Evolutionary conservation across 2,888 invertebrate species (phyloP).

Genomic region (Diarsia brunnea): DNA sequence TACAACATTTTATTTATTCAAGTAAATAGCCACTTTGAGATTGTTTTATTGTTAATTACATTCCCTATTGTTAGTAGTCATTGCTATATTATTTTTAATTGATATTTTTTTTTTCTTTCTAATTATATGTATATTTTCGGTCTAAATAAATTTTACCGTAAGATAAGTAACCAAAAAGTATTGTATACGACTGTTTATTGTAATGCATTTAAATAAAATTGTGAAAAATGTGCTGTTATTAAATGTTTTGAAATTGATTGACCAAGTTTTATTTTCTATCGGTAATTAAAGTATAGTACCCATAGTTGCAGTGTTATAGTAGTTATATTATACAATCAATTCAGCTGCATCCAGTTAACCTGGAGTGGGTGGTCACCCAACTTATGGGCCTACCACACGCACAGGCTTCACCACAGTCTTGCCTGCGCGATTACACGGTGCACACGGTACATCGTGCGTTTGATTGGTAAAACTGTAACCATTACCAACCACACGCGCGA

Average conservation of each 20-base stretch:
- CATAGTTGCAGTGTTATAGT: neutral
- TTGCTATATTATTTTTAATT: neutral
- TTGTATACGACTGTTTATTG: slow-evolving; percentile 56
- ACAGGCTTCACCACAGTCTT: too few relatives aligned
- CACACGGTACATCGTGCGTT: too few relatives aligned
- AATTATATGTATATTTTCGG: slow-evolving; percentile 19
- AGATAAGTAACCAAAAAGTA: slow-evolving; percentile 48
- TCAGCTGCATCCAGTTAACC: neutral
- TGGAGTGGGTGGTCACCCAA: neutral
- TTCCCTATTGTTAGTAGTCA: neutral
- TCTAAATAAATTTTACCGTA: slow-evolving; percentile 8
- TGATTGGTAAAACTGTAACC: too few relatives aligned
- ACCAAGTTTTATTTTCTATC: neutral
- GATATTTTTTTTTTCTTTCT: neutral
- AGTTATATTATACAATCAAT: neutral
- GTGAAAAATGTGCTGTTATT: slow-evolving; percentile 54
- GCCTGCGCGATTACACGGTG: too few relatives aligned
- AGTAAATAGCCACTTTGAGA: slow-evolving; percentile 8
- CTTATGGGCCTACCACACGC: too few relatives aligned
- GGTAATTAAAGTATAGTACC: neutral
- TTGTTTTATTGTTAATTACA: slow-evolving; percentile 5
- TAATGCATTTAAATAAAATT: slow-evolving; percentile 60
- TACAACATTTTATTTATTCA: neutral
- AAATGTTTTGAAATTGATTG: slow-evolving; percentile 62
- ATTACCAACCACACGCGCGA: too few relatives aligned